A percentile compares a stretch with the other conserved stretches of the same genome.
Evolutionary conservation across 2,888 invertebrate genomes (phyloP).

Genomic region (Actias luna): DNA sequence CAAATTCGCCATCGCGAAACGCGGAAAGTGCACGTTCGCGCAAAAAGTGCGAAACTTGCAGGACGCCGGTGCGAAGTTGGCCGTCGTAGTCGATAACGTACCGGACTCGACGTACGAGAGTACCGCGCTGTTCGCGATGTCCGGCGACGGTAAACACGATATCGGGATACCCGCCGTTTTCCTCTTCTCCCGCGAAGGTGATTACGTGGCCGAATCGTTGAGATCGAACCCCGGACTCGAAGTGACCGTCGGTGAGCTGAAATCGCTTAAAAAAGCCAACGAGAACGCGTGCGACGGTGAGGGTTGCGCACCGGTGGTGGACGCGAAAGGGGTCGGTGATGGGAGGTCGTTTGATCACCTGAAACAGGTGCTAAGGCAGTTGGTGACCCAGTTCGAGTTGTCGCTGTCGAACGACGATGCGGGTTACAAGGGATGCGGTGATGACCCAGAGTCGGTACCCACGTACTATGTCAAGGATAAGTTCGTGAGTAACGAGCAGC

Average conservation of each 20-base stretch:
- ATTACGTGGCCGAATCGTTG: conserved; percentile 83
- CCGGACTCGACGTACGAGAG: conserved; percentile 87
- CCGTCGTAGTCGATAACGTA: conserved; percentile 93
- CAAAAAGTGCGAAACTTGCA: conserved; percentile 94
- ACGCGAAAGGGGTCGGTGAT: conserved; percentile 37
- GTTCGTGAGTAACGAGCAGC: conserved; percentile 32
- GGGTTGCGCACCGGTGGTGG: conserved; percentile 46
- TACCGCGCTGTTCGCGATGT: conserved; percentile 97
- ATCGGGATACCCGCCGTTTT: conserved; percentile 95
- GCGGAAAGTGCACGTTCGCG: conserved; percentile 97
- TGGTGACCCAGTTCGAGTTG: conserved; percentile 66
- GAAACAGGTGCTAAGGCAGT: conserved; percentile 68
- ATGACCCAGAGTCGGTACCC: conserved; percentile 24
- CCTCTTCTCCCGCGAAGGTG: conserved; percentile 90
- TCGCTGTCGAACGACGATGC: conserved; percentile 52
- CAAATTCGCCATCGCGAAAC: conserved; percentile 91
- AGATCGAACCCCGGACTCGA: conserved; percentile 77
- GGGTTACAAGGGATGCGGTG: conserved; percentile 29
- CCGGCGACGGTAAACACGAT: conserved; percentile 94
- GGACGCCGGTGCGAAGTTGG: conserved; percentile 90
- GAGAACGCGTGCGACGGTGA: conserved; percentile 48
- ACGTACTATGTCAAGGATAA: conserved; percentile 37
- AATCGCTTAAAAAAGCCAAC: conserved; percentile 54
- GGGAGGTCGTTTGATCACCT: conserved; percentile 64
- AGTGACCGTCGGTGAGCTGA: conserved; percentile 78